phyloP scores from a whole-genome alignment of 2,888 invertebrate genomes.

The Nasonovia ribisnigri region DNA sequence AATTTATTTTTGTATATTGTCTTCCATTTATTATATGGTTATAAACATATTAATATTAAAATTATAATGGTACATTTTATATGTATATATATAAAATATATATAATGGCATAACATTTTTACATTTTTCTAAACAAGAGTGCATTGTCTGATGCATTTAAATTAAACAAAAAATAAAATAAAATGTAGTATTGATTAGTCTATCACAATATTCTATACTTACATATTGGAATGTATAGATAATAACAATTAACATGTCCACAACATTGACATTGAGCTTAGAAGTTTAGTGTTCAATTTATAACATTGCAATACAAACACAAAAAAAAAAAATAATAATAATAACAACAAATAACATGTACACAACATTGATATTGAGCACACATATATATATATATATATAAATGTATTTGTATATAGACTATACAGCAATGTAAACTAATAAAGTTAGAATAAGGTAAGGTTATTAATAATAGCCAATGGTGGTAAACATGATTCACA shows the following conservation, averaged over 20 bases:
- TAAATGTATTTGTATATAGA: slow-evolving; percentile 28
- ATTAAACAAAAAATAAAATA: slow-evolving; percentile 14
- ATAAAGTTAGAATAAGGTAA: slow-evolving; percentile 17
- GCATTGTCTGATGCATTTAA: slow-evolving; percentile 21
- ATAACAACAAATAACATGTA: slow-evolving; percentile 59
- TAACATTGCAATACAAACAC: slow-evolving; percentile 44
- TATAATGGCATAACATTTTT: slow-evolving; percentile 40
- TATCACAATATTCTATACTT: slow-evolving; percentile 54
- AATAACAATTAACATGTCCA: slow-evolving; percentile 48
- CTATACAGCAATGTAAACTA: slow-evolving; percentile 39
- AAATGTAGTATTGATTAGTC: slow-evolving; percentile 36
- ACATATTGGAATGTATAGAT: slow-evolving; percentile 59
- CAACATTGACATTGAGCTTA: slow-evolving; percentile 51
- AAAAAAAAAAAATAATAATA: slow-evolving; percentile 35
- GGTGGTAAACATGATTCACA: not conserved
- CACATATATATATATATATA: not conserved
- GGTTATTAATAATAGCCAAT: slow-evolving; percentile 20
- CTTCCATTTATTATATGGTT: slow-evolving; percentile 30
- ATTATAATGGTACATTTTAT: slow-evolving; percentile 22
- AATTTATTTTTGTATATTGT: slow-evolving; percentile 48
- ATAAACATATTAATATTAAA: slow-evolving; percentile 44
- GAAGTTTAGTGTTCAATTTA: slow-evolving; percentile 41
- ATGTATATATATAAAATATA: not conserved
- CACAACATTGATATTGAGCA: slow-evolving; percentile 56
- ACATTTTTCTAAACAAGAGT: slow-evolving; percentile 41